These are phyloP conservation scores for Cyprinodon tularosa DNA, from an alignment of 2,113 vertebrate genomes.

Conservation along the genomic window DNA sequence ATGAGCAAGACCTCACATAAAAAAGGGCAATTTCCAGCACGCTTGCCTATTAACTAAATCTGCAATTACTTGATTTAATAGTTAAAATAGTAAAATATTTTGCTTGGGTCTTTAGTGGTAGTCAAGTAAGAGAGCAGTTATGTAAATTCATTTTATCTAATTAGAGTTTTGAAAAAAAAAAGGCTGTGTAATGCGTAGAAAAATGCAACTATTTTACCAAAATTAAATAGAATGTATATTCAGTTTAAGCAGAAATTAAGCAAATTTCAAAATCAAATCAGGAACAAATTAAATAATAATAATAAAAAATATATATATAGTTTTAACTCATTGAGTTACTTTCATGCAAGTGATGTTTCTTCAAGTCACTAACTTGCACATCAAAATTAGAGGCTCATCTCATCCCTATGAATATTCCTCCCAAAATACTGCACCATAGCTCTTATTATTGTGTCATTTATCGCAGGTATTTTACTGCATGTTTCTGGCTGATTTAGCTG, in stretches of 20 bases:
- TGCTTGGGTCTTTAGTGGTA: neutral
- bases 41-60: neutral
- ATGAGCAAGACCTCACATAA: neutral
- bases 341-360: no score
- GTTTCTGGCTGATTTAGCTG: no score
- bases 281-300: no score
- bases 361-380: no score
- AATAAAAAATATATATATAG: neutral
- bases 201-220: neutral
- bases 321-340: neutral
- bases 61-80: neutral
- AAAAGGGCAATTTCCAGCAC: neutral
- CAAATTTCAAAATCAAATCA: neutral
- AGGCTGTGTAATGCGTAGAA: no score
- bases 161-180: neutral
- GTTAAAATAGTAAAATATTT: neutral
- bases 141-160: neutral
- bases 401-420: no score
- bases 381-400: no score
- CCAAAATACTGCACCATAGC: no score
- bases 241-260: neutral
- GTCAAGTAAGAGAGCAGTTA: neutral
- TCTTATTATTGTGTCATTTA: no score
- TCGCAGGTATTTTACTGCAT: no score
- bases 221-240: neutral